These are phyloP conservation scores for Drosophila subsilvestris DNA, from an alignment of 2,888 invertebrate genomes.

Conservation along the genomic window DNA sequence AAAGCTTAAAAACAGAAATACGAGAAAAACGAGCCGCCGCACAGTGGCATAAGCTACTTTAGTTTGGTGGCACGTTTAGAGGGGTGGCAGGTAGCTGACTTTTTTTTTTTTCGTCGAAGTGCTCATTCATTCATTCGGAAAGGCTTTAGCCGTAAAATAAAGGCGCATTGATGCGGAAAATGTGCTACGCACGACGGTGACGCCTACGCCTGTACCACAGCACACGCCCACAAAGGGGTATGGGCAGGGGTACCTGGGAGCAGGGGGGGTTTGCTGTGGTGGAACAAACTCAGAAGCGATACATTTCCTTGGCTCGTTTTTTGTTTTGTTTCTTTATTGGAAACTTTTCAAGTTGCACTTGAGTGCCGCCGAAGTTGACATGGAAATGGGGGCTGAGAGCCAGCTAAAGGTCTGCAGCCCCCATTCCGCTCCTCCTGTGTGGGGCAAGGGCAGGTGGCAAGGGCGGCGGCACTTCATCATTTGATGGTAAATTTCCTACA, in stretches of 20 bases:
- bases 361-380: conserved; percentile 63
- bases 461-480: conserved; percentile 64
- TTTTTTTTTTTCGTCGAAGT: conserved; percentile 53
- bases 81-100: conserved; percentile 35
- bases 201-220: conserved; percentile 23
- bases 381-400: conserved; percentile 15
- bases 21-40: conserved; percentile 26
- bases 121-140: conserved; percentile 79
- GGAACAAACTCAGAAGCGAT: conserved; percentile 52
- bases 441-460: too few relatives aligned
- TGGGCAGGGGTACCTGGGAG: not conserved
- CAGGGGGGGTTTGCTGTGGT: not conserved
- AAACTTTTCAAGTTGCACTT: conserved; percentile 75
- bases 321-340: conserved; percentile 37
- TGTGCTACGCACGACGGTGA: conserved; percentile 74
- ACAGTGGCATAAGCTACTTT: conserved; percentile 73
- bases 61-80: conserved; percentile 49
- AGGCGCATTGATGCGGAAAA: conserved; percentile 77
- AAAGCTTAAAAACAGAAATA: conserved; percentile 50
- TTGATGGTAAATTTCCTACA: conserved; percentile 72
- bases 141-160: conserved; percentile 79
- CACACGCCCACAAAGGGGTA: not conserved
- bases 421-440: too few relatives aligned
- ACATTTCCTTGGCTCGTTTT: conserved; percentile 59
- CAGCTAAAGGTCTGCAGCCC: not conserved